phyloP scores from a whole-genome alignment of 2,888 invertebrate species.

The Clepsis dumicolana region DNA sequence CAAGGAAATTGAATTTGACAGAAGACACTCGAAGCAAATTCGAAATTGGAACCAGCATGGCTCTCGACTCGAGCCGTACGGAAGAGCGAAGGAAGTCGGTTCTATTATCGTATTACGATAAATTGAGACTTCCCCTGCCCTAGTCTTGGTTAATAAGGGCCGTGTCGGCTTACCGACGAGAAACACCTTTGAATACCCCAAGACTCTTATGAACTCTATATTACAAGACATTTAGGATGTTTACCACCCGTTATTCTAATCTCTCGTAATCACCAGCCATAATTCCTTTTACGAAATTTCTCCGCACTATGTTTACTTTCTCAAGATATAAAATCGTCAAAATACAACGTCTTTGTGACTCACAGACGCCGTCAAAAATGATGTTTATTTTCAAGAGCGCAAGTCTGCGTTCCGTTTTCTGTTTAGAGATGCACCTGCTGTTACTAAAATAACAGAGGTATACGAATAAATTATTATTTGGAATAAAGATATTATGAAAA shows the following conservation, averaged over 20 bases:
- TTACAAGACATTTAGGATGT: not conserved
- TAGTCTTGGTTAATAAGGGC: slow-evolving; percentile 49
- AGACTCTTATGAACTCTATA: slow-evolving; percentile 1
- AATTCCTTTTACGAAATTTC: slow-evolving; percentile 32
- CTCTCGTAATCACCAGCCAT: slow-evolving; percentile 12
- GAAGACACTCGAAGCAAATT: slow-evolving; percentile 50
- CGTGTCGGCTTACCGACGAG: slow-evolving; percentile 32
- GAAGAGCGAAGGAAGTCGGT: slow-evolving; percentile 51
- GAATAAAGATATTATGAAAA: slow-evolving; percentile 28
- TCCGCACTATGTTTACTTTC: slow-evolving; percentile 24
- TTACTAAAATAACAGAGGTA: slow-evolving; percentile 28
- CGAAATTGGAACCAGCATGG: slow-evolving; percentile 42
- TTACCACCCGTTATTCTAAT: slow-evolving; percentile 8
- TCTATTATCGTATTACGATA: slow-evolving; percentile 66
- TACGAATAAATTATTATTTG: slow-evolving; percentile 29
- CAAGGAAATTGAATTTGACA: slow-evolving; percentile 36
- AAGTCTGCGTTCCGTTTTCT: slow-evolving; percentile 29
- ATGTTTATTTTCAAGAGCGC: slow-evolving; percentile 28
- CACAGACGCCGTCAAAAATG: slow-evolving; percentile 23
- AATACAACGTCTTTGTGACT: slow-evolving; percentile 31
- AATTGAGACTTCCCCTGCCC: slow-evolving; percentile 72
- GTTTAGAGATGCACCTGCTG: slow-evolving; percentile 38
- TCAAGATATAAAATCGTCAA: slow-evolving; percentile 29
- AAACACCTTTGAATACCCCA: slow-evolving; percentile 28
- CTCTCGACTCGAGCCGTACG: slow-evolving; percentile 38